Conservation (phyloP, 2,113 vertebrate genomes). For the Xiphorhynchus elegans region DNA sequence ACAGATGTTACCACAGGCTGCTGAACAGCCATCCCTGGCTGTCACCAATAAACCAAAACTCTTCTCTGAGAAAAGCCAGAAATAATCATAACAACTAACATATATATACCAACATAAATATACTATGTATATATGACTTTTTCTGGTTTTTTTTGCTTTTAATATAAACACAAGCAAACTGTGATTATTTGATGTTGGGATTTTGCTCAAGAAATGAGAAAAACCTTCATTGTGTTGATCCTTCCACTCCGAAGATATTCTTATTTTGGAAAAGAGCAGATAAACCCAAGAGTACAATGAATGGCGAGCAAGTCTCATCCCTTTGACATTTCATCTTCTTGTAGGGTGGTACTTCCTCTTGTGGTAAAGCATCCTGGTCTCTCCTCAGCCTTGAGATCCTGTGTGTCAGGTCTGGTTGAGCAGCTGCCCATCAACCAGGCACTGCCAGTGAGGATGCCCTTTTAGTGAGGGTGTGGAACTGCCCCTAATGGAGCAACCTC, state of each 20-base stretch:
- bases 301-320: neutral
- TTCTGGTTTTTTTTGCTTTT: neutral
- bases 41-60: neutral
- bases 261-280: neutral
- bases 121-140: fast-evolving
- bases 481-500: fast-evolving
- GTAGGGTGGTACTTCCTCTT: too few relatives aligned
- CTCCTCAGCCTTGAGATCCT: neutral
- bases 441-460: fast-evolving
- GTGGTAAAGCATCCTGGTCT: neutral
- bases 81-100: neutral
- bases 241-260: neutral
- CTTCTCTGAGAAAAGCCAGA: neutral
- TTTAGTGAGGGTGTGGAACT: neutral
- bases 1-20: neutral
- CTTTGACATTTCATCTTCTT: neutral
- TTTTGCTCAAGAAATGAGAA: neutral
- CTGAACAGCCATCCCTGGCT: neutral
- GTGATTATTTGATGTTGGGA: neutral
- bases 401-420: fast-evolving
- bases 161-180: neutral
- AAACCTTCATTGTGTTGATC: neutral
- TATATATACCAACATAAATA: neutral
- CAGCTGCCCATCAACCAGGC: neutral
- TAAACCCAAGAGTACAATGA: neutral